Conservation (phyloP, 1,140 invertebrate species). For the Theocolax elegans region DNA sequence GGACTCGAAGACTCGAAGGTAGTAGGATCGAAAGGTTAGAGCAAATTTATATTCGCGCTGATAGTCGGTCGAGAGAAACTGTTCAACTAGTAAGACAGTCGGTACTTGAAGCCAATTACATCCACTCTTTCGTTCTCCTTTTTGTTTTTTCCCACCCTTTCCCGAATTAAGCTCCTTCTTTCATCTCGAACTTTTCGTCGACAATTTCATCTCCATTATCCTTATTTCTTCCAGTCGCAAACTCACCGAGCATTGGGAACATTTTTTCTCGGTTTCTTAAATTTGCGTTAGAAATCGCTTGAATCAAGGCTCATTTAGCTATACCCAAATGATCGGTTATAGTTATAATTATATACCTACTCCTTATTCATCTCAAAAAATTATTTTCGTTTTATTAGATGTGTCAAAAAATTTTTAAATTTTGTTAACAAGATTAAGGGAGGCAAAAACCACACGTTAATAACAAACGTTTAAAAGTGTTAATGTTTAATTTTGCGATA, state of each 20-base stretch:
- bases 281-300: no score
- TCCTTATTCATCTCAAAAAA: no score
- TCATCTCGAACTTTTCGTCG: not conserved
- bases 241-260: not conserved
- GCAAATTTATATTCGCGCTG: constrained; percentile 62
- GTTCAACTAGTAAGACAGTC: constrained; percentile 58
- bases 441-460: no score
- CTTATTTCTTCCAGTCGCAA: not conserved
- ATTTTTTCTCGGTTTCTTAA: not conserved
- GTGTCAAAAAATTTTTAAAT: no score
- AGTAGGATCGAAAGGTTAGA: constrained; percentile 33
- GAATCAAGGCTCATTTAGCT: no score
- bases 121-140: constrained; percentile 57
- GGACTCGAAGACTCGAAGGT: no score
- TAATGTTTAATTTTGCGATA: no score
- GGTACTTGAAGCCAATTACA: constrained; percentile 61
- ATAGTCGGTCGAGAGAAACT: constrained; percentile 50
- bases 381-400: no score
- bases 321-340: no score
- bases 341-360: no score
- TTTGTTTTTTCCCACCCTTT: constrained; percentile 36
- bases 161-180: constrained; percentile 2
- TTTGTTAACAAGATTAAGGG: no score
- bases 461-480: no score
- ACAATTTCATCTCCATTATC: constrained; percentile 1